Base-by-base conservation (phyloP, 2,888 invertebrate genomes). In the Parthenolecanium corni region DNA sequence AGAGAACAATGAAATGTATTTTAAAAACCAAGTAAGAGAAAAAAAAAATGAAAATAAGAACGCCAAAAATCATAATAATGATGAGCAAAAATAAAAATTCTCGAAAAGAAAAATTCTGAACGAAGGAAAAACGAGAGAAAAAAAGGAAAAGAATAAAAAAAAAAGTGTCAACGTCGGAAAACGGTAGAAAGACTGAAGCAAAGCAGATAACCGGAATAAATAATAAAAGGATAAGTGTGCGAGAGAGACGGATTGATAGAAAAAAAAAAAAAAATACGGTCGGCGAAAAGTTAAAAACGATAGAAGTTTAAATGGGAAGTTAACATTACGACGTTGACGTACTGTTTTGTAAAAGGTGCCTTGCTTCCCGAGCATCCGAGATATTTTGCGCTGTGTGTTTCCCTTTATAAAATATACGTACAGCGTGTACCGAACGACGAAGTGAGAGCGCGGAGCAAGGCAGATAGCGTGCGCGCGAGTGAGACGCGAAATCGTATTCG, bases 331-430 rank as follows among this genome's bases (percentile, higher is more conserved):
- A 44, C 47, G 61, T 49, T 51, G 61, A 61, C 51, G 51, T 61
- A 51, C 36, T 23, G 46, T 51, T 49, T 61, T 51, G 47, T 51
- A 61, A 21, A 31, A 61, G 21, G 49, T 36, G 47, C 57, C 62
- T 61, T 64, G 64, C 70, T 70, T 73, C 72, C 71, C 73, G 74
- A 73, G 74, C 74, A 73, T 73, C 74, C 73, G 73, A n/a, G n/a
- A 73, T 74, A 74, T 74, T 73, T 9, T 73, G 73, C 72, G 72
- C 71, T 73, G 71, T n/a, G n/a, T n/a, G n/a, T 71, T 71, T 31
- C 71, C 71, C 23, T 21, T 49, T 42, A 25, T 24, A 23, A n/a
- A n/a, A n/a, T n/a, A n/a, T n/a, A n/a, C n/a, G n/a, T n/a, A 31
- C 16, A 18, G 20, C 14, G 23, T 49, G 51, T 4, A 49, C 16